These are phyloP conservation scores for Parnassius mnemosyne DNA, from an alignment of 2,888 invertebrate species.

Conservation along the genomic window DNA sequence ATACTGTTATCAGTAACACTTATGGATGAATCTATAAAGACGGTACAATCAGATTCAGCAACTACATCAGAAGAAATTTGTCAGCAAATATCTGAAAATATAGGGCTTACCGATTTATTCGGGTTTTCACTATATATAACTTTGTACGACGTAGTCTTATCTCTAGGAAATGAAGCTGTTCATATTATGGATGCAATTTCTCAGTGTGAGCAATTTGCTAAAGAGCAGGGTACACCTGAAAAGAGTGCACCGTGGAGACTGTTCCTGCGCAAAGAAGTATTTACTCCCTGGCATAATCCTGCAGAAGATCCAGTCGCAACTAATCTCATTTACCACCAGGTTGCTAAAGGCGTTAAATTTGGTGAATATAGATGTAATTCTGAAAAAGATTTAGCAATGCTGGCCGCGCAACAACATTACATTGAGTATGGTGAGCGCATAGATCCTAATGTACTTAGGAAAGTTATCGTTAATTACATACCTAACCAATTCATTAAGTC, in stretches of 20 bases:
- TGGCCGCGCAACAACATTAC: slow-evolving; percentile 95
- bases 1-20: slow-evolving; percentile 90
- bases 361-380: slow-evolving; percentile 94
- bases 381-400: slow-evolving; percentile 92
- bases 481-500: slow-evolving; percentile 86
- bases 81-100: slow-evolving; percentile 87
- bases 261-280: slow-evolving; percentile 93
- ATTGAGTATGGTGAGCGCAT: slow-evolving; percentile 87
- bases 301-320: slow-evolving; percentile 89
- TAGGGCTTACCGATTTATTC: slow-evolving; percentile 89
- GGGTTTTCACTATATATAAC: slow-evolving; percentile 96
- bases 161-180: slow-evolving; percentile 92
- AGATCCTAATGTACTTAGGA: slow-evolving; percentile 84
- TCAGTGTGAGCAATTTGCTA: slow-evolving; percentile 97
- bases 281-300: slow-evolving; percentile 95
- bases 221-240: slow-evolving; percentile 92
- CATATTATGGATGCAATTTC: slow-evolving; percentile 98
- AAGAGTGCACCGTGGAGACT: slow-evolving; percentile 93
- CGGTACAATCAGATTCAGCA: slow-evolving; percentile 92
- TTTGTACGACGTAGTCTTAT: slow-evolving; percentile 93
- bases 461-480: slow-evolving; percentile 88
- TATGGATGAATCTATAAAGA: slow-evolving; percentile 92
- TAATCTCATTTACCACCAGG: slow-evolving; percentile 93
- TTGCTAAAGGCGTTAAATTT: slow-evolving; percentile 92
- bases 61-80: slow-evolving; percentile 95